These are phyloP conservation scores for Idaea aversata DNA, from an alignment of 2,888 invertebrate species.

Conservation along the genomic window DNA sequence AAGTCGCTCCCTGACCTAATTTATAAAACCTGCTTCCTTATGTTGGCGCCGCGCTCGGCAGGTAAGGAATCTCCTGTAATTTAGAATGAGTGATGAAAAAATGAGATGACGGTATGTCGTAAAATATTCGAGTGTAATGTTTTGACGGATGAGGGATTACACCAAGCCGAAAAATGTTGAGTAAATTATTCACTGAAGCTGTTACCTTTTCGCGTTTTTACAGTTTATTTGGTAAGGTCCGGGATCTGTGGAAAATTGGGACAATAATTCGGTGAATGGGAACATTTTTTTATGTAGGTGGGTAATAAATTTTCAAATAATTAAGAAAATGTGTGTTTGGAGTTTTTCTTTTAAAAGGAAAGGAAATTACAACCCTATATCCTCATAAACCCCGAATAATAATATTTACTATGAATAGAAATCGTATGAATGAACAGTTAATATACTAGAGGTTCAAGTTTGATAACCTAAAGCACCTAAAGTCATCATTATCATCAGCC, in stretches of 20 bases:
- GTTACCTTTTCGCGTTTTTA: not conserved
- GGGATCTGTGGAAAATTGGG: not conserved
- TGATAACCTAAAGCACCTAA: no score
- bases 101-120: not conserved
- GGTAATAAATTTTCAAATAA: no score
- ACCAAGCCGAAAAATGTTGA: not conserved
- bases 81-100: constrained; percentile 4
- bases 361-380: no score
- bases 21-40: not conserved
- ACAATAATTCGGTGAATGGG: not conserved
- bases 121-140: constrained; percentile 1
- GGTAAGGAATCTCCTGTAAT: not conserved
- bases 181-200: not conserved
- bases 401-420: no score
- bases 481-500: no score
- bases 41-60: not conserved
- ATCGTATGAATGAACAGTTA: no score
- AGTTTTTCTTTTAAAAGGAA: no score
- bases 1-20: not conserved
- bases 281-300: not conserved
- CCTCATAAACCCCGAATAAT: no score
- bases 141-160: not conserved
- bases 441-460: no score
- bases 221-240: not conserved
- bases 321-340: no score